Base-by-base conservation (phyloP, 2,888 invertebrate genomes). In the Eupithecia dodoneata region DNA sequence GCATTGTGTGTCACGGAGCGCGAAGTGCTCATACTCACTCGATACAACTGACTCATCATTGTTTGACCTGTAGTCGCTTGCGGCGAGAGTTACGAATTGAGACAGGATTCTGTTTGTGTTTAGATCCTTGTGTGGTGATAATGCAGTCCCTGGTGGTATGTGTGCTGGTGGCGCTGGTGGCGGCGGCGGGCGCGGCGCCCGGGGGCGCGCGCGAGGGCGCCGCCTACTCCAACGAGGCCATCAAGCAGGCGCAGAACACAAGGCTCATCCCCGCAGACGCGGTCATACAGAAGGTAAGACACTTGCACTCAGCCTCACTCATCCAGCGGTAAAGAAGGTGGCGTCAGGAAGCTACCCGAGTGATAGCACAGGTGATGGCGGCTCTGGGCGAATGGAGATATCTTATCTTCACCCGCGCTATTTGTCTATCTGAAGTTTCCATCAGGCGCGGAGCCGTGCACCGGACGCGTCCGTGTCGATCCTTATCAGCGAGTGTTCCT, bases 191-290 rank as follows among this genome's bases (percentile, higher is more conserved):
- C 30, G 96, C 95, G 74, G 97, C 97, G 4, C 96, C 66, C 2
- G 70, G 70, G 18, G 47, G 12, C 30, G 67, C 97, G 88, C 96
- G 97, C 83, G 98, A 98, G 89, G 98, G 98, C 0, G 97, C 97
- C 69, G 96, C 97, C 78, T 98, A 97, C 94, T 97, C 97, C 86
- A 97, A 97, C 87, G 98, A 98, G 89, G 98, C 98, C 73, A 98
- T 98, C 90, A 96, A 97, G 80, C 98, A 98, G 92, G 98, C 98
- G 0, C 98, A 98, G 92, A 97, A 97, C 92, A 98, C 98, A 5
- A 97, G 96, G 87, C 96, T 98, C 79, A 98, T 98, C 85, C 98
- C 98, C 18, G 97, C 97, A 89, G 98, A 98, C 89, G 98, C 98
- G 59, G 96, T 97, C 88, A 98, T 98, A 81, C 98, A 98, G 92